Evolutionary conservation across 2,888 invertebrate genomes (phyloP).

Genomic region (Lomographa bimaculata): DNA sequence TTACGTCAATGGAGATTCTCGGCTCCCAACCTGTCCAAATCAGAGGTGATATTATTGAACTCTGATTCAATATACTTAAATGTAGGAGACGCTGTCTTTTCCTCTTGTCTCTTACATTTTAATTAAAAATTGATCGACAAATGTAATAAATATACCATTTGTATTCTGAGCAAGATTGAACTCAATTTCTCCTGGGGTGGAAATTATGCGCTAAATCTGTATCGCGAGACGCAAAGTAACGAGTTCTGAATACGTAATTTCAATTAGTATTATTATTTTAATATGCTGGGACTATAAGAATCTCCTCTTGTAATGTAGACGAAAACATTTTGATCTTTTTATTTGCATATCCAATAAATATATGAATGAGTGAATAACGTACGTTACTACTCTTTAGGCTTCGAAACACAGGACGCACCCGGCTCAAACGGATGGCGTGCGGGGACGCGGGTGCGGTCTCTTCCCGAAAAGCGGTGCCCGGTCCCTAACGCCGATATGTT

Average conservation of each 20-base stretch:
- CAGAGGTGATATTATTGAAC: conserved; percentile 35
- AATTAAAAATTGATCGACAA: conserved; percentile 33
- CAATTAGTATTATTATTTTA: conserved; percentile 38
- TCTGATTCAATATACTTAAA: conserved; percentile 26
- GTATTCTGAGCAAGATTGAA: conserved; percentile 33
- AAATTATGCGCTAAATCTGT: conserved; percentile 50
- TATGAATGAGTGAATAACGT: no score
- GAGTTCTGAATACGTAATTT: conserved; percentile 58
- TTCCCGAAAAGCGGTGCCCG: no score
- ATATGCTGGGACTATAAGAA: no score
- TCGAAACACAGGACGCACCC: no score
- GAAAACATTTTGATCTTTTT: no score
- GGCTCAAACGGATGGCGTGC: no score
- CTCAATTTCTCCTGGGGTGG: conserved; percentile 41
- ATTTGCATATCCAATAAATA: no score
- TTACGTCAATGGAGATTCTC: conserved; percentile 32
- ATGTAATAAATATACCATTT: conserved; percentile 32
- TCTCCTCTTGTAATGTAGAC: no score
- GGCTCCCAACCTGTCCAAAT: conserved; percentile 29
- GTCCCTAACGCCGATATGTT: no score
- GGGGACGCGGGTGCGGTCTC: no score
- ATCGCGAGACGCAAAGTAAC: conserved; percentile 41
- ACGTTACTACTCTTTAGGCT: no score
- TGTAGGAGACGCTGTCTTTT: conserved; percentile 14
- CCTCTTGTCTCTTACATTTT: conserved; percentile 30